Base-by-base conservation (phyloP, 2,888 invertebrate species). In the Fabriciana adippe region DNA sequence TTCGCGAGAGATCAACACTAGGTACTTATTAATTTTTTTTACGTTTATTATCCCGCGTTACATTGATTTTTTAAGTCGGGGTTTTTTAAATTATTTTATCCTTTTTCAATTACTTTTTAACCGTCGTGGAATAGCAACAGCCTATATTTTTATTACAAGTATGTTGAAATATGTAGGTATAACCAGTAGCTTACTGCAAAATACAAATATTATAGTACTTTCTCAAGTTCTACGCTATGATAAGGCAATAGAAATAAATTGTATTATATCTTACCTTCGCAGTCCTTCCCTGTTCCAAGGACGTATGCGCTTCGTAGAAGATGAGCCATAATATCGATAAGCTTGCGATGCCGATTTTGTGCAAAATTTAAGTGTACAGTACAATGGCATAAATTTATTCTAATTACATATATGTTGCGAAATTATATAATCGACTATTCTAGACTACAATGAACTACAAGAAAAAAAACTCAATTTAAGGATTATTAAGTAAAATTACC, bases 281-380 rank as follows among this genome's bases (percentile, higher is more conserved):
- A 85, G 68, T 91, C 89, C 75, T 91, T 91, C 16, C 81, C 88
- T 69, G 84, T 74, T 57, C 89, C 90, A 54, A 91, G 81, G 77
- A 90, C 79, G 81, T 85, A 85, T 63, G 88, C 89, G 76, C 90
- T 86, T 70, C 92, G 86, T 75, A 92, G 76, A 59, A 92, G 85
- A 75, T 89, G 91, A 66, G 88, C 92, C 92, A 92, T 92, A 75
- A 77, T 81, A 41, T 18, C 53, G 54, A 48, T 74, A 66, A 48
- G 55, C 73, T 83, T 84, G 85, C 86, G 76, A 89, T 89, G 88
- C 90, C 90, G 88, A 88, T 69, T 81, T 88, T 88, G 89, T 84
- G 85, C 84, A 85, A 87, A 81, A 81, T 78, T 78, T 72, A 76
- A 81, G 81, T 82, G 81, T 84, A 85, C 81, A 79, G 78, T 74